Conservation (phyloP, 2,888 invertebrate genomes). For the Cataglyphis rosenhaueri region DNA sequence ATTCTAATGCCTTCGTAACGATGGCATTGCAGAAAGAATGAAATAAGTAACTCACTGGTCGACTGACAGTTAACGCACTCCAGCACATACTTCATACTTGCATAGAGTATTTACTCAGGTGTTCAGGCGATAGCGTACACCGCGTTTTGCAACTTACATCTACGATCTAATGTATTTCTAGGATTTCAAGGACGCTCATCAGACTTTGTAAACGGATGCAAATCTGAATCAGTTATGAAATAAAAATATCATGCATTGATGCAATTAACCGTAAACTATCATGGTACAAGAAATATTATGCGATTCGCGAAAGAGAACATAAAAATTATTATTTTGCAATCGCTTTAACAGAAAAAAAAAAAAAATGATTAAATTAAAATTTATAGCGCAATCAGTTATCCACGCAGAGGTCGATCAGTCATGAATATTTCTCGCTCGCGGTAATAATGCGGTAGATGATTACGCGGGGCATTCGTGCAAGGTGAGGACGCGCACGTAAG, state of each 20-base stretch:
- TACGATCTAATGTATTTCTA: constrained; percentile 45
- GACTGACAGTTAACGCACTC: constrained; percentile 56
- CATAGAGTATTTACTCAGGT: constrained; percentile 65
- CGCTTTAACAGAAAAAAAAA: not conserved
- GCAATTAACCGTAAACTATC: not conserved
- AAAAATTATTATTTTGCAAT: not conserved
- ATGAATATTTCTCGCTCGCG: constrained; percentile 47
- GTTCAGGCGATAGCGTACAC: constrained; percentile 47
- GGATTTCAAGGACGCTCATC: constrained; percentile 40
- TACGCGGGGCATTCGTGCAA: constrained; percentile 37
- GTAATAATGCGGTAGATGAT: constrained; percentile 55
- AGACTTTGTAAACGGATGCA: constrained; percentile 18
- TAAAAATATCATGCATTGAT: not conserved
- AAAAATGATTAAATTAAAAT: not conserved
- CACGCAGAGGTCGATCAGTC: constrained; percentile 11
- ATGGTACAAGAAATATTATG: not conserved
- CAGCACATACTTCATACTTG: constrained; percentile 30
- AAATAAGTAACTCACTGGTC: constrained; percentile 54
- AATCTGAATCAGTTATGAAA: constrained; percentile 30
- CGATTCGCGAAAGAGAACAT: not conserved
- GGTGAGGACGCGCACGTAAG: constrained; percentile 31
- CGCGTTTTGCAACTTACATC: constrained; percentile 10
- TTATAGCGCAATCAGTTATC: constrained; percentile 23
- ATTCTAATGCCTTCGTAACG: constrained; percentile 8
- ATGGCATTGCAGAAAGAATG: constrained; percentile 28